Conservation (phyloP, 2,888 invertebrate species). For the Apodemia hepburni region DNA sequence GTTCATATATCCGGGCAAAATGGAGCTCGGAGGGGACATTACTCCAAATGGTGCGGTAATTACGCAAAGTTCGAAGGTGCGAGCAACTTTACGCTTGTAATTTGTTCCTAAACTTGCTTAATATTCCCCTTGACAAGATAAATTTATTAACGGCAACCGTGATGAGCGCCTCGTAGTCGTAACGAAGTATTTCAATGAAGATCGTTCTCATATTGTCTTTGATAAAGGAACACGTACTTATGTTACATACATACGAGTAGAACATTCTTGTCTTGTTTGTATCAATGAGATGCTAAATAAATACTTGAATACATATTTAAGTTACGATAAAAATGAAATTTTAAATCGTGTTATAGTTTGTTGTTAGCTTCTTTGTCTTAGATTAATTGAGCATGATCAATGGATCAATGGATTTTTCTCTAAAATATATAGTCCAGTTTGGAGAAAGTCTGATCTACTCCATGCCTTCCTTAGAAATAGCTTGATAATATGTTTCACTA, state of each 20-base stretch:
- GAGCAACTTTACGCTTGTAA: constrained; percentile 68
- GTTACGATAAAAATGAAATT: no score
- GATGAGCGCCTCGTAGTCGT: constrained; percentile 40
- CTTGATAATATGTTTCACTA: no score
- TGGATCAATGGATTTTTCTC: no score
- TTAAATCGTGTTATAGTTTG: no score
- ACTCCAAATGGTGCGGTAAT: constrained; percentile 57
- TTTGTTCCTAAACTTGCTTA: constrained; percentile 73
- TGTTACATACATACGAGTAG: not conserved
- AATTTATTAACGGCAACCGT: constrained; percentile 70
- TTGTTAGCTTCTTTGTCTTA: no score
- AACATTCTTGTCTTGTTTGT: not conserved
- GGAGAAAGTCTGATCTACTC: no score
- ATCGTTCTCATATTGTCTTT: constrained; percentile 42
- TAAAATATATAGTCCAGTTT: no score
- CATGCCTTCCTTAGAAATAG: no score
- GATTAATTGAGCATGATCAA: no score
- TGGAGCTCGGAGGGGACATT: constrained; percentile 41
- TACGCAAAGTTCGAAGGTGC: constrained; percentile 61
- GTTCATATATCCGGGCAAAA: not conserved
- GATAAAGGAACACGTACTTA: constrained; percentile 34
- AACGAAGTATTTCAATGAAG: constrained; percentile 28
- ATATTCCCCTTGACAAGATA: constrained; percentile 71
- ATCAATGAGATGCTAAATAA: not conserved
- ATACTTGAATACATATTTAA: not conserved